A percentile compares a stretch with the other conserved stretches of the same genome.
Conservation (phyloP, 2,797 vertebrate species). For the Bucorvus abyssinicus region DNA sequence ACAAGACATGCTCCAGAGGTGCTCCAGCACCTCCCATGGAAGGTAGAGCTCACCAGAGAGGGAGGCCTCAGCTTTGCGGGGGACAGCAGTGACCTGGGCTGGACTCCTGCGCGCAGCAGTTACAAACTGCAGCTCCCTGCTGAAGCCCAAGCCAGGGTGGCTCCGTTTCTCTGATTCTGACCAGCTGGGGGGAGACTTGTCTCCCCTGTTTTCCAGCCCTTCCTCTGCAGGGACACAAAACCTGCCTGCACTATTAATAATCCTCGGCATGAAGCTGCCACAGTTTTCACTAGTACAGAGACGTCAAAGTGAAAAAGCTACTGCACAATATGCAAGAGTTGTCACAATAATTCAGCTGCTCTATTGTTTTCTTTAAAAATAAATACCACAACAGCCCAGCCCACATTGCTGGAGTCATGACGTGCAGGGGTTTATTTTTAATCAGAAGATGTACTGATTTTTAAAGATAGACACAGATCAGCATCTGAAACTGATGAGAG, state of each 20-base stretch:
- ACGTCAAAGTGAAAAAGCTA: constrained; percentile 16
- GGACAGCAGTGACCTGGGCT: background rate
- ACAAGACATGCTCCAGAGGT: background rate
- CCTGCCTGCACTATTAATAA: constrained; percentile 42
- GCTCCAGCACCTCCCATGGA: background rate
- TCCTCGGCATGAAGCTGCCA: constrained; percentile 32
- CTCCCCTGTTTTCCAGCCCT: background rate
- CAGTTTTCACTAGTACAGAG: constrained; percentile 44
- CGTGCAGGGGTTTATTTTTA: constrained; percentile 12
- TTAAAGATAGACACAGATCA: background rate
- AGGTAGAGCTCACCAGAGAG: background rate
- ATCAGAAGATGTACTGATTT: constrained; percentile 26
- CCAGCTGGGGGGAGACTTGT: background rate
- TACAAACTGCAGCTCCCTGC: background rate
- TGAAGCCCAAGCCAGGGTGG: background rate
- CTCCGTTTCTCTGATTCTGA: background rate
- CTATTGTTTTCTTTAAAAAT: constrained; percentile 54
- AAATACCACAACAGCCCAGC: constrained; percentile 51
- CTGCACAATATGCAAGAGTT: constrained; percentile 37
- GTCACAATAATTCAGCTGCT: constrained; percentile 50
- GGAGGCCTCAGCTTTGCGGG: background rate
- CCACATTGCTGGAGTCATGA: background rate
- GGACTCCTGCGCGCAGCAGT: background rate
- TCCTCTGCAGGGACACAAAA: background rate
- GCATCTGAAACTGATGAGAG: background rate